These are phyloP conservation scores for Brachionus paranguensis DNA, from an alignment of 1,140 invertebrate species.

Conservation along the genomic window DNA sequence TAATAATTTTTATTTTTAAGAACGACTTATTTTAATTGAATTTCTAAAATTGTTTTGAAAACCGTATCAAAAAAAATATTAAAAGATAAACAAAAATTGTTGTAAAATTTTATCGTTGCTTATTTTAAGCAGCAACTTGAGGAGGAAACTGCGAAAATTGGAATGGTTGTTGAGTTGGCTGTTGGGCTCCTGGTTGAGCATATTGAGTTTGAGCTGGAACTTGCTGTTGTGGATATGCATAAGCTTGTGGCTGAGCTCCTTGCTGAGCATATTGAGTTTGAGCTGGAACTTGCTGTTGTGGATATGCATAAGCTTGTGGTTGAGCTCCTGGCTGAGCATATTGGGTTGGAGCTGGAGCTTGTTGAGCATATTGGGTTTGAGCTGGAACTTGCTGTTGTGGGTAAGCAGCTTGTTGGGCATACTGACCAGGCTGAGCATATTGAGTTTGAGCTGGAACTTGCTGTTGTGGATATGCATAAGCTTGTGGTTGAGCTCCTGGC, in stretches of 20 bases:
- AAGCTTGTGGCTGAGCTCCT: neutral
- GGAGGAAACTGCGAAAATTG: neutral
- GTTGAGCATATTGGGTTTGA: neutral
- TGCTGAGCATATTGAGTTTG: neutral
- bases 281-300: neutral
- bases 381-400: neutral
- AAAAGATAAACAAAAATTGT: conserved; percentile 3
- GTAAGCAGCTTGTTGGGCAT: neutral
- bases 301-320: neutral
- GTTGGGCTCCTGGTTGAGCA: neutral
- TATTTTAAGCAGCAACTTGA: conserved; percentile 6
- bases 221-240: neutral
- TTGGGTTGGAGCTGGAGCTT: neutral
- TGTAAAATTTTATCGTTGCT: neutral
- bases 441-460: neutral
- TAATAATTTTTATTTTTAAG: neutral
- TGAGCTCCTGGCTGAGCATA: neutral
- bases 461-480: neutral
- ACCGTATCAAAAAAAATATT: neutral
- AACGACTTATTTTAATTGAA: neutral
- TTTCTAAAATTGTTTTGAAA: neutral
- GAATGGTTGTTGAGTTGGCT: neutral
- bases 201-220: neutral
- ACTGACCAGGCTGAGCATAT: neutral
- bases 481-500: neutral